Conservation (phyloP, 2,113 vertebrate species). For the Lanius collurio region DNA sequence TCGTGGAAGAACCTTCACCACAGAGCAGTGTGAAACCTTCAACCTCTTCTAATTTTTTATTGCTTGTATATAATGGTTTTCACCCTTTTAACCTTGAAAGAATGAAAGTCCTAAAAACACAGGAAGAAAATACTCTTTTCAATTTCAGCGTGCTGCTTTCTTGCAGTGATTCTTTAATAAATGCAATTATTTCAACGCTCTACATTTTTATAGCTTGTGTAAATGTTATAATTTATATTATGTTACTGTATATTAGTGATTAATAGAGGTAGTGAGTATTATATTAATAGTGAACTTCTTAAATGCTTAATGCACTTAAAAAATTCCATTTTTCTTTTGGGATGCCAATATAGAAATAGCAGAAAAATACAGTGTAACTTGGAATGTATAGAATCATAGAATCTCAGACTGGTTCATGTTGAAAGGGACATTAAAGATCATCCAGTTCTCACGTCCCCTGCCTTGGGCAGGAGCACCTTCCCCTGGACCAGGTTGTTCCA, state of each 20-base stretch:
- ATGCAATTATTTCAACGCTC: neutral
- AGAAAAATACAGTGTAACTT: neutral
- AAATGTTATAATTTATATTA: neutral
- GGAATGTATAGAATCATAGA: neutral
- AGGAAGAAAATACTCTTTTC: neutral
- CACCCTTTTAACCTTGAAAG: slow-evolving; percentile 60
- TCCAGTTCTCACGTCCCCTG: neutral
- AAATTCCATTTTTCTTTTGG: neutral
- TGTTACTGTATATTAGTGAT: neutral
- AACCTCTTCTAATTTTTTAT: slow-evolving; percentile 56
- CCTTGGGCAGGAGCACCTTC: neutral
- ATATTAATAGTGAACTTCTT: neutral
- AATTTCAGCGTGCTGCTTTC: neutral
- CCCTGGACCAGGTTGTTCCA: neutral
- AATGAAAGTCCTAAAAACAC: neutral
- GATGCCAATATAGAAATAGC: neutral
- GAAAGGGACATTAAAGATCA: neutral
- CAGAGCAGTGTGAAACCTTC: slow-evolving; percentile 71
- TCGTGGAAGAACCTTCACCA: slow-evolving; percentile 36
- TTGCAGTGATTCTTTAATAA: neutral
- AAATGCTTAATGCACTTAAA: neutral
- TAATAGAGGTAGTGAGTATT: neutral
- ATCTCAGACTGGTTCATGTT: neutral
- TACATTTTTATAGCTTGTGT: neutral
- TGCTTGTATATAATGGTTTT: slow-evolving; percentile 41